Evolutionary conservation across 2,113 vertebrate species (phyloP), one percentile per base, ranked within the genome.

Genomic region (Nibea albiflora): DNA sequence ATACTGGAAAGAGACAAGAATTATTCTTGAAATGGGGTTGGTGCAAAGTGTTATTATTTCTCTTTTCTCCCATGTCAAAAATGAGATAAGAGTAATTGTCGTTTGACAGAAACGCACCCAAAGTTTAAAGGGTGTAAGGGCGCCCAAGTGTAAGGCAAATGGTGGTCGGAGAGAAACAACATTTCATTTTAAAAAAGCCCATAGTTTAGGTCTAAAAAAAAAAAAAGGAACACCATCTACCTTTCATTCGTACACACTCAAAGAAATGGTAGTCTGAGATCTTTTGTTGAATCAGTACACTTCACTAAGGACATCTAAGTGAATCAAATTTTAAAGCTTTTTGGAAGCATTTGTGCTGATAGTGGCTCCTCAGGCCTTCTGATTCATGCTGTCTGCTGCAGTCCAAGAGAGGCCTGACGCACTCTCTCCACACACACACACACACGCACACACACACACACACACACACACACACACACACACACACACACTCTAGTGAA

Each of bases 31-130:
- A 80, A 74, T 56, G n/a, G 19, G 5, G 20, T 44, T 60, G 53
- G n/a, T 39, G 39, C 35, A 73, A 56, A 85, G 57, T 62, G n/a
- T 58, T 44, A 83, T 81, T 62, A 77, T 62, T 35, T 71, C 35
- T 24, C 22, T 47, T 24, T 81, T 53, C 24, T 46, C n/a, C 16
- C 2, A 28, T 22, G 4, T 62, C 5, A 85, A 60, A 78, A 52
- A 64, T 46, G 1, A 61, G 28, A 65, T 47, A 54, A 63, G 14
- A 3, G 63, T 52, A n/a, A 74, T 76, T 85, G 20, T 49, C 24
- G 67, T 44, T 54, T 54, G 61, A 73, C 65, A 61, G 35, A 75
- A 77, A 44, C 14, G 3, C 58, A 26, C 22, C 11, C 31, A 70
- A 74, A 39, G n/a, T 16, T 46, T 64, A 46, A 60, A 49, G 76